Conservation (phyloP, 2,888 invertebrate species). For the Troilus luridus region DNA sequence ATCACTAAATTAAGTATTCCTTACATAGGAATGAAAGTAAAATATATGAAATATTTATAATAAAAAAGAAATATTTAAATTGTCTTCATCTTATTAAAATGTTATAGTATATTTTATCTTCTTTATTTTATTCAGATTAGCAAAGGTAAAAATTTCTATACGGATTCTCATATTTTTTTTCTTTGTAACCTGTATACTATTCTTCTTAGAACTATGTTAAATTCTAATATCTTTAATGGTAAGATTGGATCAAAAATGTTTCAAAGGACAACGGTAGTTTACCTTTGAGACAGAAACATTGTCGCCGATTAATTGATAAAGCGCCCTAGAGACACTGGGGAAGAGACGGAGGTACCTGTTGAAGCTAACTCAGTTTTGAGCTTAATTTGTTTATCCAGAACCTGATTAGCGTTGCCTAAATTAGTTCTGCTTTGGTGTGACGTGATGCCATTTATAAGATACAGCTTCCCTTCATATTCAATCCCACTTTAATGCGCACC, state of each 20-base stretch:
- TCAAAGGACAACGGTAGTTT: background rate
- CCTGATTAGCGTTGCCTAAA: conserved; percentile 11
- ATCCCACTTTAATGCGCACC: background rate
- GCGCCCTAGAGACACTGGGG: background rate
- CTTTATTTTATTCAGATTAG: too few species aligned
- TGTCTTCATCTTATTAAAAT: too few species aligned
- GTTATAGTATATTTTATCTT: too few species aligned
- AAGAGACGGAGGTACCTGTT: conserved; percentile 23
- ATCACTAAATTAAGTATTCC: too few species aligned
- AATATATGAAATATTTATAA: too few species aligned
- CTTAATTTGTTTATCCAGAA: conserved; percentile 42
- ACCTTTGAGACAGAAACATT: background rate
- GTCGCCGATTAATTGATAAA: background rate
- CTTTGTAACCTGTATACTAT: too few species aligned
- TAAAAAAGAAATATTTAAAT: too few species aligned
- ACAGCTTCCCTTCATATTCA: background rate
- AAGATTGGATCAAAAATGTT: background rate
- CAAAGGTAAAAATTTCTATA: too few species aligned
- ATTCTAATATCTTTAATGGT: background rate
- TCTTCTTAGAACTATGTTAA: too few species aligned
- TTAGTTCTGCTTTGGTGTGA: conserved; percentile 19
- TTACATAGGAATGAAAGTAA: too few species aligned
- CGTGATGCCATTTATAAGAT: conserved; percentile 27
- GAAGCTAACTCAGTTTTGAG: conserved; percentile 10
- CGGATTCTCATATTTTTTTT: too few species aligned